Base-by-base conservation (phyloP, 2,888 invertebrate genomes). In the Stenoptilia bipunctidactyla region DNA sequence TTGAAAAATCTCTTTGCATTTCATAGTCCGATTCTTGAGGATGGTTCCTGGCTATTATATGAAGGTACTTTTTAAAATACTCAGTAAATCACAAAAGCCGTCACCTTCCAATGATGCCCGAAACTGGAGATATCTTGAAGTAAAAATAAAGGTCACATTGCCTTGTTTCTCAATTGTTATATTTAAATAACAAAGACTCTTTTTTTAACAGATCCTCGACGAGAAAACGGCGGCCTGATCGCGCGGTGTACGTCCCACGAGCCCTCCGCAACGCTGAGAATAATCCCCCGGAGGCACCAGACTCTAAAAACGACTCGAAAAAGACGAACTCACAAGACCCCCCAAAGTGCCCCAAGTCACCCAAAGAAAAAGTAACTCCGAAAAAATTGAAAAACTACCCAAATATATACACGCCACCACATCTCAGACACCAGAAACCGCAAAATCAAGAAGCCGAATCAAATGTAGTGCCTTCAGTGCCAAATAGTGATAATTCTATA, bases 171-270 rank as follows among this genome's bases (percentile, higher is more conserved):
- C n/a, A n/a, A n/a, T n/a, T n/a, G n/a, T n/a, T n/a, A n/a, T n/a
- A n/a, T n/a, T n/a, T n/a, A n/a, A n/a, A n/a, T n/a, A 20, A 20
- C 20, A 20, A 20, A 20, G 8, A 5, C 8, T 5, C 20, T 3
- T 49, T 58, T 58, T 53, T 59, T 46, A 36, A 34, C 65, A 79
- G 77, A 61, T 66, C 76, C 49, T 66, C 80, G 39, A 56, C 71
- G 36, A 80, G 67, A 52, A 79, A 80, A 35, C 87, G 89, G 42
- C 87, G 92, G 49, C 93, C 93, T 37, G 93, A 93, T 68, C 88
- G 90, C 33, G 92, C 91, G 13, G 89, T 92, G 38, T 93, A 93
- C 80, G 89, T 93, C 45, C 93, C 93, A 44, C 85, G 90, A 58
- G 90, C 90, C 45, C 82, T 89, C 45, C 85, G 90, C 43, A 55